Evolutionary conservation across 2,888 invertebrate species (phyloP), one percentile per base, ranked within the genome.

Genomic region (Strigamia transsilvanica): DNA sequence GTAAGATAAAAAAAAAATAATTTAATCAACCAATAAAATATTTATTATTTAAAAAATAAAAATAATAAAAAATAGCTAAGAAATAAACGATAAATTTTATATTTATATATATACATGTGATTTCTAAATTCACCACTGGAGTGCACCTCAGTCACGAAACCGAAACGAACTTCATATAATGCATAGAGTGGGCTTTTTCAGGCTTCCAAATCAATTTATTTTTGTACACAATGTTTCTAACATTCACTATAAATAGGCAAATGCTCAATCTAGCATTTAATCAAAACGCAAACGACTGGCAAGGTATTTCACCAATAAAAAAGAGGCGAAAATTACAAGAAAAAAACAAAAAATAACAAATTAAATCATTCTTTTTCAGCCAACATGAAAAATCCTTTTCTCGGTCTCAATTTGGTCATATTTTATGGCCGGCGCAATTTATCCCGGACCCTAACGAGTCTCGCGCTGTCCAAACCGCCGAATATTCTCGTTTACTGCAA

Each of bases 401-500:
- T 73, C 0, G 13, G 32, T 2, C 15, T 73, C 27, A 73, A 73
- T n/a, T 32, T 27, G 32, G n/a, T 32, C 12, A n/a, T 73, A 4
- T 27, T 32, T 15, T 1, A 66, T 32, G 32, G 32, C 32, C 12
- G 15, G 3, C 56, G n/a, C 1, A 56, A 56, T 21, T 2, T 18
- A 18, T 73, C 32, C 73, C 73, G 73, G 7, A 9, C 73, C 13
- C n/a, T 73, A n/a, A 73, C 73, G 4, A 51, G 9, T 6, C 18
- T 56, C 51, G n/a, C 23, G 0, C 6, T 56, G 0, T 0, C 15
- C 18, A 81, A 81, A 81, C 81, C 81, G 18, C 81, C 81, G 9
- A 81, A 81, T n/a, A 38, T 81, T 38, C 32, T 81, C 0, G 21
- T 81, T 18, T 81, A 81, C 21, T 38, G 66, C 18, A 46, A 81